Evolutionary conservation across 2,113 vertebrate genomes (phyloP).

Genomic region (Aptenodytes forsteri): DNA sequence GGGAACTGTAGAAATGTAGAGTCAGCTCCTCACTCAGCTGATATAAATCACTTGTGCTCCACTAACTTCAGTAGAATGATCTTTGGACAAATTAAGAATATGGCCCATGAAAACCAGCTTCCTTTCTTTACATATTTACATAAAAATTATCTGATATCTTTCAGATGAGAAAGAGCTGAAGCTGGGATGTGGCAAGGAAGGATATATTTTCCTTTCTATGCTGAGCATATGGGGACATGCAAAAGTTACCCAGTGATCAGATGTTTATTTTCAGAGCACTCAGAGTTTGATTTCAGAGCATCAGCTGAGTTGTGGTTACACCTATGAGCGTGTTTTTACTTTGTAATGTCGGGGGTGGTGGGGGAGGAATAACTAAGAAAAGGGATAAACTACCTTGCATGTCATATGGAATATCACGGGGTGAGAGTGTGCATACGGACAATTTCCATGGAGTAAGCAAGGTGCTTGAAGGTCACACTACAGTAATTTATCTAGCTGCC

Average conservation of each 20-base stretch:
- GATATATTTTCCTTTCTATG: not conserved
- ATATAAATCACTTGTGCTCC: not conserved
- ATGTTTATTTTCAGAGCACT: not conserved
- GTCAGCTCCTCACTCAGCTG: not conserved
- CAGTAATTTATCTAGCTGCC: slow-evolving; percentile 29
- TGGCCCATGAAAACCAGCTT: not conserved
- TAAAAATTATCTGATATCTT: not conserved
- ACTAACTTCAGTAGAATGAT: not conserved
- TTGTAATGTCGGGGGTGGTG: not conserved
- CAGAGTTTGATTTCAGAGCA: not conserved
- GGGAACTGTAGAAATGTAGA: not conserved
- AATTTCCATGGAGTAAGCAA: slow-evolving; percentile 25
- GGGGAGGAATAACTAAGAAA: not conserved
- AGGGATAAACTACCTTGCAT: not conserved
- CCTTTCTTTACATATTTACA: not conserved
- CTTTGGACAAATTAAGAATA: not conserved
- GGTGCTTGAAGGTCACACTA: slow-evolving; percentile 31
- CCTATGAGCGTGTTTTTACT: not conserved
- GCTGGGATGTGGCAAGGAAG: not conserved
- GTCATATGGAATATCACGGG: not conserved
- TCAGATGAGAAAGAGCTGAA: not conserved
- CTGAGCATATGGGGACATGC: not conserved
- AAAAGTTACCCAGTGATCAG: not conserved
- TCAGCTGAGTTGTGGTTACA: slow-evolving; percentile 1
- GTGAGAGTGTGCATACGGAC: not conserved